Conservation (phyloP, 2,797 vertebrate species). For the Acanthiza pusilla region DNA sequence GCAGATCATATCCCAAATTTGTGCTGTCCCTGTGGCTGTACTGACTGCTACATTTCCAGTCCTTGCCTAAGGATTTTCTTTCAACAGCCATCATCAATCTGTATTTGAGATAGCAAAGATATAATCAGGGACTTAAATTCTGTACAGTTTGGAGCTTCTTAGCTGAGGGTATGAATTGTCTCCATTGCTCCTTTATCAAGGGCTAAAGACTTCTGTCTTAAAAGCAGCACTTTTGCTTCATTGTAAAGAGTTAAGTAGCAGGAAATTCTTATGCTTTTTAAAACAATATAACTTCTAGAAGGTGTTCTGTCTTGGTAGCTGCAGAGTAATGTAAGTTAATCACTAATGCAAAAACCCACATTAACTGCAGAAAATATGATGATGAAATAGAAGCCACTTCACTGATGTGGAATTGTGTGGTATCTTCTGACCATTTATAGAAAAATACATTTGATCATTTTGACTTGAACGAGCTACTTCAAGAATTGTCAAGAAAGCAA, state of each 20-base stretch:
- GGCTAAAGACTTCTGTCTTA: not conserved
- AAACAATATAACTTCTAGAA: not conserved
- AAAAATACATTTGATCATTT: slow-evolving; percentile 81
- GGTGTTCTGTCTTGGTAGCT: not conserved
- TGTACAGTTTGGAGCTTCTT: not conserved
- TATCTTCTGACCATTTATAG: slow-evolving; percentile 68
- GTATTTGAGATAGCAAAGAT: not conserved
- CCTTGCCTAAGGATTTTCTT: not conserved
- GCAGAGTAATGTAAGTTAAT: not conserved
- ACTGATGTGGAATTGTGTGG: not conserved
- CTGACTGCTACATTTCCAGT: not conserved
- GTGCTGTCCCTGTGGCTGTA: not conserved
- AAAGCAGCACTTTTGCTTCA: not conserved
- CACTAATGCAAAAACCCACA: not conserved
- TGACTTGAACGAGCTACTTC: slow-evolving; percentile 85
- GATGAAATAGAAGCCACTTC: not conserved
- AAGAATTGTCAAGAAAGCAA: slow-evolving; percentile 86
- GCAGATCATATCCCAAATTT: not conserved
- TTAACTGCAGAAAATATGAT: not conserved
- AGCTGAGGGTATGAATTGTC: not conserved
- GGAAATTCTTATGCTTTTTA: not conserved
- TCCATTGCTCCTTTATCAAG: not conserved
- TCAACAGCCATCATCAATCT: not conserved
- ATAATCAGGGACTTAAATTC: not conserved
- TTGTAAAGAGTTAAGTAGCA: not conserved